Base-by-base conservation (phyloP, 2,797 vertebrate genomes). In the Echiichthys vipera region DNA sequence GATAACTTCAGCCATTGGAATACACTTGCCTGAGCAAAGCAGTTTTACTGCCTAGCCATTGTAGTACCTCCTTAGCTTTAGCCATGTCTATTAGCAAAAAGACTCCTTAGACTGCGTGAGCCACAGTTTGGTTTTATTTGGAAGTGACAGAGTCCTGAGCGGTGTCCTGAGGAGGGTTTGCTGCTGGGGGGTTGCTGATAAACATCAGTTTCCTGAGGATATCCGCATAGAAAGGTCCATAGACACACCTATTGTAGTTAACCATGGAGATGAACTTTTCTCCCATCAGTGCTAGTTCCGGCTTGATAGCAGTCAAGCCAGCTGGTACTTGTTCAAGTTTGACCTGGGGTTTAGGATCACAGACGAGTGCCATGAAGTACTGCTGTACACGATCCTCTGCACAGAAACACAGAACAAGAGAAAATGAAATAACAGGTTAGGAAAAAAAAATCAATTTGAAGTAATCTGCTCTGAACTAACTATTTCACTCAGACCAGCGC, bases 161-260 rank as follows among this genome's bases (percentile, higher is more conserved):
- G 7, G 67, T 13, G 30, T 67, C 80, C 76, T 78, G 81, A 53
- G 67, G 61, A 40, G 72, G 47, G 36, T 29, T 51, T 29, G 63
- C 62, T 36, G 71, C 58, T 13, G 88, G 59, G 4, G 59, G 55
- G 34, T 32, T 49, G 68, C 89, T 88, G 27, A 69, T 79, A 74
- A 97, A 97, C 70, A 98, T 94, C 65, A 98, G 90, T 84, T 95
- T 97, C 86, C 92, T 96, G 43, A 99, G 94, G 91, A 99, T 96
- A 72, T 92, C 95, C 5, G 95, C 93, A 62, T 99, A 99, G 87
- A 97, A 98, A 20, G 96, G 96, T 92, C 96, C 95, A 37, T 98
- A 98, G 8, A 98, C 96, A 74, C 92, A 90, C 81, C 94, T 97
- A 93, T 99, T 98, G 87, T 96, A 96, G 88, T 96, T 96, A 55